Conservation (phyloP, 2,888 invertebrate species). For the Charanyca ferruginea region DNA sequence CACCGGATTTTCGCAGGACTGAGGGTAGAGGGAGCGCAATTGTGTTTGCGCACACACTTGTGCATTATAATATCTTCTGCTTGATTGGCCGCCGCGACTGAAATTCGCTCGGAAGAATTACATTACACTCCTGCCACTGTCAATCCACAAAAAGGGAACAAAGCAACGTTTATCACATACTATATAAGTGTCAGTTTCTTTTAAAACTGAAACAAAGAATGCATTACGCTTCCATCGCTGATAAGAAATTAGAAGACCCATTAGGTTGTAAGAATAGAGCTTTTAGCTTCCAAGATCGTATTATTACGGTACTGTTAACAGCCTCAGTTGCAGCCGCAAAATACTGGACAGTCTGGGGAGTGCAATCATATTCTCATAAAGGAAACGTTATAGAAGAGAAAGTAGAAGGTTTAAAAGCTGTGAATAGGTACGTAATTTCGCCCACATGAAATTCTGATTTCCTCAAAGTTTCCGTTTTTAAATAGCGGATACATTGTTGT, state of each 20-base stretch:
- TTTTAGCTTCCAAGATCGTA: conserved; percentile 5
- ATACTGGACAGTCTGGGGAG: not conserved
- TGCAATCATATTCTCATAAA: not conserved
- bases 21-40: too few species aligned
- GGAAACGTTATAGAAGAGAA: not conserved
- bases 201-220: conserved; percentile 8
- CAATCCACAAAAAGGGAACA: too few species aligned
- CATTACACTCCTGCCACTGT: too few species aligned
- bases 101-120: too few species aligned
- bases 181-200: not conserved
- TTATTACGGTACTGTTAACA: not conserved
- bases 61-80: too few species aligned
- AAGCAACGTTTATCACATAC: too few species aligned
- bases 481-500: not conserved
- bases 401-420: not conserved
- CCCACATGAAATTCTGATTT: not conserved
- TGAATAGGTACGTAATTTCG: not conserved
- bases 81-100: too few species aligned
- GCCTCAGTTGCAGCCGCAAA: too few species aligned
- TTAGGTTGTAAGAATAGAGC: not conserved
- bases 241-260: not conserved
- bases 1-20: too few species aligned
- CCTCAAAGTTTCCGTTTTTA: not conserved
- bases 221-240: conserved; percentile 11
- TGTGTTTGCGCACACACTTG: too few species aligned